Percentiles rank a stretch among this genome's conserved stretches.
These are phyloP conservation scores for Hirundichthys speculiger DNA, from an alignment of 2,113 vertebrate species.

Conservation along the genomic window DNA sequence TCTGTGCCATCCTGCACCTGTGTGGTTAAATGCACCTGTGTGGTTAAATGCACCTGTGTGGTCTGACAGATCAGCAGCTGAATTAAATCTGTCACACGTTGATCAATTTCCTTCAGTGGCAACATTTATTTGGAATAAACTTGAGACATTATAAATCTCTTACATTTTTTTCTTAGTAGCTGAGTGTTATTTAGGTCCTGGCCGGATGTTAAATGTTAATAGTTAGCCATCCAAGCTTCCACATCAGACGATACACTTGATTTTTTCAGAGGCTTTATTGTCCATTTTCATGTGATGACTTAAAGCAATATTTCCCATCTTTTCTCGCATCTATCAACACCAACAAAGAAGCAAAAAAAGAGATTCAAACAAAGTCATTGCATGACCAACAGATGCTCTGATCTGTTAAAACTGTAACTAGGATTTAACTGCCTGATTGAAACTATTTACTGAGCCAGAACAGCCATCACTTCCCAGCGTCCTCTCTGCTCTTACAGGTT, in stretches of 20 bases:
- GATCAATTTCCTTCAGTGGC: too few relatives aligned
- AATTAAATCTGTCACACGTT: too few relatives aligned
- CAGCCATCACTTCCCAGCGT: neutral
- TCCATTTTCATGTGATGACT: conserved; percentile 61
- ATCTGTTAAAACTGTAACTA: conserved; percentile 28
- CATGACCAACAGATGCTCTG: conserved; percentile 44
- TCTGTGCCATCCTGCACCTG: too few relatives aligned
- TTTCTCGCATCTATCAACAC: conserved; percentile 52
- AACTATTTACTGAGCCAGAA: conserved; percentile 26
- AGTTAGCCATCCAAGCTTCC: neutral
- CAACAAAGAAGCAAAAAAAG: conserved; percentile 46
- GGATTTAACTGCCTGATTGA: conserved; percentile 2
- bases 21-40: too few relatives aligned
- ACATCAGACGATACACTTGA: neutral
- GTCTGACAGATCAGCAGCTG: too few relatives aligned
- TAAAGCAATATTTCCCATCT: conserved; percentile 50
- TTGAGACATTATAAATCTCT: too few relatives aligned
- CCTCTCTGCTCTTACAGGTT: conserved; percentile 31
- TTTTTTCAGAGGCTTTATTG: conserved; percentile 63
- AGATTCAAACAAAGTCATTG: conserved; percentile 28
- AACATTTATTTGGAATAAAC: too few relatives aligned
- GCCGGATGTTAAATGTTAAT: too few relatives aligned
- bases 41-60: too few relatives aligned
- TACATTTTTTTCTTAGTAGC: too few relatives aligned
- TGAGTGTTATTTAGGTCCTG: too few relatives aligned